phyloP scores from a whole-genome alignment of 1,140 invertebrate genomes.

The Trichomalopsis sarcophagae region DNA sequence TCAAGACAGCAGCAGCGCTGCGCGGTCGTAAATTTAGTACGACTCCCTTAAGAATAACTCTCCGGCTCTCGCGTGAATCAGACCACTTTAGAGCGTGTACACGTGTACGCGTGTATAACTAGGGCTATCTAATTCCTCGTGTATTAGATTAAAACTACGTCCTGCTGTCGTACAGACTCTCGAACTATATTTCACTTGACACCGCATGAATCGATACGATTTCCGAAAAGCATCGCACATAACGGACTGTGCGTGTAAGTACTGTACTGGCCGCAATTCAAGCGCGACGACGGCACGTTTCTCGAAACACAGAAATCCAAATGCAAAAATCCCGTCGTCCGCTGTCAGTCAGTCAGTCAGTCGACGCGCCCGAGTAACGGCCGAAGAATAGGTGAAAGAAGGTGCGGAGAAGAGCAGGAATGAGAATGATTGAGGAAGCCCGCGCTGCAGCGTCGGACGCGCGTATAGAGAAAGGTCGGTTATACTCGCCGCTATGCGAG shows the following conservation, averaged over 20 bases:
- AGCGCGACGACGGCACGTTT: neutral
- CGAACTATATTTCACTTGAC: too few species aligned
- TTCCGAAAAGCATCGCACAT: neutral
- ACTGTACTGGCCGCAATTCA: too few species aligned
- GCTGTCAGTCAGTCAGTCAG: neutral
- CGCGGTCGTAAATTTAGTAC: slow-evolving; percentile 17
- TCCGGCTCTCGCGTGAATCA: slow-evolving; percentile 22
- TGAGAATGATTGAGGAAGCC: neutral
- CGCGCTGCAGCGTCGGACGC: too few species aligned
- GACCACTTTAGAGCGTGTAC: neutral
- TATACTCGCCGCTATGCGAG: neutral
- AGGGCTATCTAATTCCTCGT: neutral
- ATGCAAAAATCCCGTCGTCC: neutral
- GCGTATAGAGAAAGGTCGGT: neutral
- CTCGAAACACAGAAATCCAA: slow-evolving; percentile 42
- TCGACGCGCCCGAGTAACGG: neutral
- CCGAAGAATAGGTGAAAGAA: slow-evolving; percentile 6
- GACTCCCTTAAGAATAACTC: neutral
- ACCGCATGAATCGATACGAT: too few species aligned
- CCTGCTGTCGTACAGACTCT: too few species aligned
- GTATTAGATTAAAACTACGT: slow-evolving; percentile 1
- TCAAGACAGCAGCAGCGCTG: neutral
- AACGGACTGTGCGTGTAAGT: neutral
- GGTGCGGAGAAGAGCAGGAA: neutral
- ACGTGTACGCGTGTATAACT: neutral